Conservation (phyloP, 2,113 vertebrate species). For the Brachyhypopomus gauderio region DNA sequence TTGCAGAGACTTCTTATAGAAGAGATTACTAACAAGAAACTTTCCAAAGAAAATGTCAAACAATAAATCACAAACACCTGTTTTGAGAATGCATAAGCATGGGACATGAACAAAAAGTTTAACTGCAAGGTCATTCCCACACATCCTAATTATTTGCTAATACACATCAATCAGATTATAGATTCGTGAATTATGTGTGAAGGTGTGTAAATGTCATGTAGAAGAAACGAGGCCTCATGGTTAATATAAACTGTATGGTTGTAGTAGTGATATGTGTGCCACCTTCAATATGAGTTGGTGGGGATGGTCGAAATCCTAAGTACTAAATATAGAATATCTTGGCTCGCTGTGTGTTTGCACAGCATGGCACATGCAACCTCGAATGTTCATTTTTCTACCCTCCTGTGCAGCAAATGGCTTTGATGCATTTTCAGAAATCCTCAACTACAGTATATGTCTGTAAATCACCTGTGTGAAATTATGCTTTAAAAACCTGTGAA, state of each 20-base stretch:
- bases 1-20: no score
- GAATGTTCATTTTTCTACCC: not conserved
- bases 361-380: conserved; percentile 24
- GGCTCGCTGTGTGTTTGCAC: conserved; percentile 13
- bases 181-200: not conserved
- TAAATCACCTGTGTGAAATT: conserved; percentile 2
- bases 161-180: not conserved
- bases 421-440: conserved; percentile 21
- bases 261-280: conserved; percentile 32
- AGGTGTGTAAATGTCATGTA: conserved; percentile 11
- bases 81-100: not conserved
- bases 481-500: not conserved
- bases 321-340: conserved; percentile 30
- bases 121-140: not conserved
- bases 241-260: conserved; percentile 12
- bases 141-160: not conserved
- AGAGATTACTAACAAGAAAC: no score
- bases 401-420: not conserved
- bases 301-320: conserved; percentile 10
- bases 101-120: not conserved
- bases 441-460: not conserved
- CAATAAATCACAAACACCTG: not conserved
- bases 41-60: no score
- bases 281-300: conserved; percentile 1
- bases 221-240: not conserved